phyloP scores from a whole-genome alignment of 2,888 invertebrate genomes.

The Melanostoma scalare region DNA sequence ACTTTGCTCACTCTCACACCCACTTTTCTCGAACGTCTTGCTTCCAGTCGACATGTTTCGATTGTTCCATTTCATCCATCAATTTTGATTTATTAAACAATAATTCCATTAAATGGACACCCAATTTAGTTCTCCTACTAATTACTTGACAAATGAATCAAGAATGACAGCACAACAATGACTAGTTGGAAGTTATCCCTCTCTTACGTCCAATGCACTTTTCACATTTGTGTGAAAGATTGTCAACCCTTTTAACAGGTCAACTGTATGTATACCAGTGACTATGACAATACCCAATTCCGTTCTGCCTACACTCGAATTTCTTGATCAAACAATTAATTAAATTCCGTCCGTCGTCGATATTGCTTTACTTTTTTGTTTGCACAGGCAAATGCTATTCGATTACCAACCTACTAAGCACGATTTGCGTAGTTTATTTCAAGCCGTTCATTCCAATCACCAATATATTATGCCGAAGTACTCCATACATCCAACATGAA shows the following conservation, averaged over 20 bases:
- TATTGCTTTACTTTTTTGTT: conserved; percentile 8
- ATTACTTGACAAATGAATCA: too few relatives aligned
- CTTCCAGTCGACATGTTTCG: too few relatives aligned
- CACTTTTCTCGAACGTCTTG: too few relatives aligned
- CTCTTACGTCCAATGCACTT: too few relatives aligned
- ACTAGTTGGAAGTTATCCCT: too few relatives aligned
- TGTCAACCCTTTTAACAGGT: background rate
- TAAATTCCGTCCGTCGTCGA: conserved; percentile 12
- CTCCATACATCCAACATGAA: conserved; percentile 1
- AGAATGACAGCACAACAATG: too few relatives aligned
- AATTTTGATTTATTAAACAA: too few relatives aligned
- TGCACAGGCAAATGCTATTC: conserved; percentile 13
- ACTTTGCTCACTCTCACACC: too few relatives aligned
- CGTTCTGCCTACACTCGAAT: background rate
- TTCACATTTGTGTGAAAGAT: background rate
- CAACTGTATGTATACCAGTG: background rate
- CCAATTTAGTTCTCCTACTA: too few relatives aligned
- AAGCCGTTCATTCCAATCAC: conserved; percentile 25
- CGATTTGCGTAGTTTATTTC: conserved; percentile 10
- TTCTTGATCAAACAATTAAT: conserved; percentile 33
- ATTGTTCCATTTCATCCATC: too few relatives aligned
- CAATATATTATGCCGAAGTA: conserved; percentile 16
- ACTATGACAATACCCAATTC: conserved; percentile 2
- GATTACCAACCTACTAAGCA: conserved; percentile 13
- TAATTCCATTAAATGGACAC: too few relatives aligned